Base-by-base conservation (phyloP, 2,113 vertebrate species). In the Paedocypris sp. region DNA sequence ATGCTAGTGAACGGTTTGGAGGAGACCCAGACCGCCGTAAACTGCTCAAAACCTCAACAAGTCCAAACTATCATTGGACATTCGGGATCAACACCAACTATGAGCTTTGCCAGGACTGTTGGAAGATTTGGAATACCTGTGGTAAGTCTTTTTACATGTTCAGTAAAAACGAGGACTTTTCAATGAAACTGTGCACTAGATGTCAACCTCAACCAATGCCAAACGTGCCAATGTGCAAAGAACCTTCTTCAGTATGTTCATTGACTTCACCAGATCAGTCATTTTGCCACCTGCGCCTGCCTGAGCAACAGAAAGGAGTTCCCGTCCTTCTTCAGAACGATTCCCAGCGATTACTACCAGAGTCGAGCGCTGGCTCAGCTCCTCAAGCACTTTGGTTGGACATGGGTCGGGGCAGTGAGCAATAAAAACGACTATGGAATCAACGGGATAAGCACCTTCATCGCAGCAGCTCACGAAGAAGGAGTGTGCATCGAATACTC, bases 251-350 rank as follows among this genome's bases (percentile, higher is more conserved):
- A 16, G 3, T 23, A n/a, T n/a, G n/a, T 12, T 52, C 25, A 2
- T 60, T 66, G 43, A 19, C 26, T 64, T 52, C 23, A 51, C n/a
- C 68, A 87, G 85, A 71, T 87, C 48, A 88, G 85, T 58, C 85
- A 87, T 61, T 87, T 86, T 80, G 83, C 86, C 22, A 83, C 83
- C 12, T 87, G 85, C 57, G 77, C 78, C 46, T 86, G 84, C 62
- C 69, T 88, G 47, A 85, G 82, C 70, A 81, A 82, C 68, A 84
- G 82, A 35, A 79, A 74, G 56, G 52, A 79, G 52, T 87, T 82
- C 15, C 85, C 85, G 0, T 82, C 80, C 22, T 87, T 87, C 76
- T 86, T 83, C 74, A 71, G 86, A 75, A 88, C 85, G 2, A 85
- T 87, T 56, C 81, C 86, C 31, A 87, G 84, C 49, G 86, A 87